Evolutionary conservation across 2,797 vertebrate species (phyloP), one percentile per base, ranked within the genome.

Genomic region (Anguilla marmorata): DNA sequence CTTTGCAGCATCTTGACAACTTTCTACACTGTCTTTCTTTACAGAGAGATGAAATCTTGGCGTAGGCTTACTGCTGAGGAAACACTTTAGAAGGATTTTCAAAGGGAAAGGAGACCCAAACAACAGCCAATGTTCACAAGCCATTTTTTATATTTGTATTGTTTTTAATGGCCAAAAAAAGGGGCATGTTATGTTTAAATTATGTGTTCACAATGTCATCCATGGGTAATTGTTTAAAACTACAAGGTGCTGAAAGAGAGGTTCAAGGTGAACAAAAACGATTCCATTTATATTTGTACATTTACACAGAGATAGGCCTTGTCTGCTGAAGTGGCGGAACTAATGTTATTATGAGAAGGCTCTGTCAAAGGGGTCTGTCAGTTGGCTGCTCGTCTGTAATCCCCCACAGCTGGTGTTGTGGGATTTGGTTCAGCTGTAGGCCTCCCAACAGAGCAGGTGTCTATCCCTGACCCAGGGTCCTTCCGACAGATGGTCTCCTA

Each of bases 41-140:
- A 4, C 90, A 96, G 95, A 90, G 95, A 95, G 89, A 94, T 95
- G 90, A 95, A 94, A 91, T 95, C 95, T 0, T 96, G 95, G 95
- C 94, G 95, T 86, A 90, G 93, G 56, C 94, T 95, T 83, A 90
- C 95, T 6, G 52, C 91, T 2, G 94, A 93, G 37, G 93, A 94
- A 37, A 90, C 82, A 0, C 0, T 91, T 27, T 94, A 89, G 27
- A 84, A 52, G 50, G n/a, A 0, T 0, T 91, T n/a, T 94, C 88
- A 56, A 84, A 52, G 50, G 33, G 2, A 84, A 82, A 16, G 16
- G 11, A 19, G 52, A 27, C 21, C 16, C 21, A 12, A 74, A 56
- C 50, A 9, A 82, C 45, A 48, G 79, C 79, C 79, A 24, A 33
- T 82, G 79, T 50, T 21, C 24, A 7, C 45, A 50, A 45, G 50